phyloP scores from a whole-genome alignment of 64 coral and sea anemone species.

The Montipora cactus region DNA sequence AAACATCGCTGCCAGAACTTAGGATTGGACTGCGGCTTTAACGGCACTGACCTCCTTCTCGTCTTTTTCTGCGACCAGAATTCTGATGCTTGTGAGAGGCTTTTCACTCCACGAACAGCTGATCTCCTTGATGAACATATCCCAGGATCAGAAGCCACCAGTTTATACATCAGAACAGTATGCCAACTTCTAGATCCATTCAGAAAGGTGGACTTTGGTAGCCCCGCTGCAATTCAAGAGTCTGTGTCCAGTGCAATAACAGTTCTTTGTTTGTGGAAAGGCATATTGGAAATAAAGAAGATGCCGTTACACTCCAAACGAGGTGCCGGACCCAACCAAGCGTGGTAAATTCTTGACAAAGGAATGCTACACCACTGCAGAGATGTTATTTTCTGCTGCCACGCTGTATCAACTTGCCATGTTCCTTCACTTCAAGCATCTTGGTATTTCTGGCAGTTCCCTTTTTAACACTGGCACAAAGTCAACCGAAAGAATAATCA shows the following conservation, averaged over 20 bases:
- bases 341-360: constrained; percentile 19
- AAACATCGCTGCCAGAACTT: too few relatives aligned
- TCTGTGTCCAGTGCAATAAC: constrained; percentile 30
- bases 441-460: constrained; percentile 25
- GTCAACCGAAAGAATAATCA: constrained; percentile 15
- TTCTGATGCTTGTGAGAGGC: too few relatives aligned
- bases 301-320: constrained; percentile 4
- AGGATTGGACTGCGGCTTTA: too few relatives aligned
- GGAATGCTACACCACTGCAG: constrained; percentile 27
- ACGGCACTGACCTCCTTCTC: too few relatives aligned
- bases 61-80: too few relatives aligned
- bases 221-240: background rate
- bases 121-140: too few relatives aligned
- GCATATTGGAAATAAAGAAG: background rate
- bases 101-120: too few relatives aligned
- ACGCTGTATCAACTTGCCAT: background rate
- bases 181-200: too few relatives aligned
- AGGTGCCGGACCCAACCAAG: constrained; percentile 7
- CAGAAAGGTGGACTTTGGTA: background rate
- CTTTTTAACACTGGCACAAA: constrained; percentile 54
- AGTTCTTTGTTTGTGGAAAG: constrained; percentile 6
- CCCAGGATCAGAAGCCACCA: too few relatives aligned
- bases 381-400: constrained; percentile 16
- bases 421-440: too few relatives aligned
- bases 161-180: too few relatives aligned